Conservation (phyloP, 1,140 invertebrate species). For the Drosophila quadrilineata region DNA sequence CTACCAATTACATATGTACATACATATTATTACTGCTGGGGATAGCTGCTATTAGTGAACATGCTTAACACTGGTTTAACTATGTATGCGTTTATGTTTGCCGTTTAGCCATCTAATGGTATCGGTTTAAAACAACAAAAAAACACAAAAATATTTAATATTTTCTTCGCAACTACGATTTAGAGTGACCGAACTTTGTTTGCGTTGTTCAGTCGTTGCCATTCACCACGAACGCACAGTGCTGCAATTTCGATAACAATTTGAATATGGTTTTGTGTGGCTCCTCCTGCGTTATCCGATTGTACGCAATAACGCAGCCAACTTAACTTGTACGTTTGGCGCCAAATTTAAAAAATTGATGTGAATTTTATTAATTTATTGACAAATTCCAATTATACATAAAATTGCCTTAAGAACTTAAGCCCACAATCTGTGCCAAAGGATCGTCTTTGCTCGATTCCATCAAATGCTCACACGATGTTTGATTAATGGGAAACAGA, state of each 20-base stretch:
- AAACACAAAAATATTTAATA: constrained; percentile 68
- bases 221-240: constrained; percentile 22
- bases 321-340: background rate
- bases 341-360: background rate
- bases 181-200: constrained; percentile 56
- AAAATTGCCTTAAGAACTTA: too few relatives aligned
- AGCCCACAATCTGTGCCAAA: constrained; percentile 69
- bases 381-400: too few relatives aligned
- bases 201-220: constrained; percentile 31
- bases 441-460: constrained; percentile 75
- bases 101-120: constrained; percentile 27
- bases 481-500: constrained; percentile 90
- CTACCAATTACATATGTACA: constrained; percentile 38
- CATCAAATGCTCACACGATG: constrained; percentile 70
- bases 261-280: background rate
- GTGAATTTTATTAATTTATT: constrained; percentile 43
- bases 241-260: constrained; percentile 16
- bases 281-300: constrained; percentile 3
- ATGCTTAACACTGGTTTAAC: constrained; percentile 19
- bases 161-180: constrained; percentile 63
- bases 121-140: constrained; percentile 45
- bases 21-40: constrained; percentile 15
- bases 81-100: constrained; percentile 1
- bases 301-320: background rate
- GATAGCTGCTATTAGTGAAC: constrained; percentile 10